phyloP scores from a whole-genome alignment of 1,140 invertebrate genomes.

The Drosophila funebris region DNA sequence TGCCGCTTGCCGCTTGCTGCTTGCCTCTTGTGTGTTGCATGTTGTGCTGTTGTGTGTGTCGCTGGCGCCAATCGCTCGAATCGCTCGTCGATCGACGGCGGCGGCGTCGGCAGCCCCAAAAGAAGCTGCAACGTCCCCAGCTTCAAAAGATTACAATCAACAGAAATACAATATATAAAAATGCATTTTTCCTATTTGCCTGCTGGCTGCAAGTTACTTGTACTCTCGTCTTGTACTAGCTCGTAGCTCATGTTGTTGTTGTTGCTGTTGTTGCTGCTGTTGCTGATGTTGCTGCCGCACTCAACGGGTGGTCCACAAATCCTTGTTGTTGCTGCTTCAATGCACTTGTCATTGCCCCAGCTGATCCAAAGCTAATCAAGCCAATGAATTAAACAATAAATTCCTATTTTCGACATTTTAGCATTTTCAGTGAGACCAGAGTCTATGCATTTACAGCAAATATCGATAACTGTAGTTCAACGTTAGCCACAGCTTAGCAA shows the following conservation, averaged over 20 bases:
- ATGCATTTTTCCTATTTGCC: slow-evolving; percentile 69
- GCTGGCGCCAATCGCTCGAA: slow-evolving; percentile 59
- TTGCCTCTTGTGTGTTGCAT: slow-evolving; percentile 5
- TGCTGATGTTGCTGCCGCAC: slow-evolving; percentile 6
- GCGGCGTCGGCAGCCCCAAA: slow-evolving; percentile 47
- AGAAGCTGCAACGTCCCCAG: slow-evolving; percentile 12
- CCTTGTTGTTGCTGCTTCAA: slow-evolving; percentile 12
- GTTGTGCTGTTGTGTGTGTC: slow-evolving; percentile 1
- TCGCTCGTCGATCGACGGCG: slow-evolving; percentile 34
- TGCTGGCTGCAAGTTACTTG: slow-evolving; percentile 19
- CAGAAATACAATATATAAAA: slow-evolving; percentile 69
- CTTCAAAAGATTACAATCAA: slow-evolving; percentile 63
- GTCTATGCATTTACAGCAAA: not conserved
- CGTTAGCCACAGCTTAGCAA: too few relatives aligned
- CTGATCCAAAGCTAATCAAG: slow-evolving; percentile 33
- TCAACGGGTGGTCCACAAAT: slow-evolving; percentile 61
- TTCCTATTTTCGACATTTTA: not conserved
- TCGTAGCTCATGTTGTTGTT: slow-evolving; percentile 9
- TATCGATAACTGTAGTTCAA: not conserved
- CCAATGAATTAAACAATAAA: slow-evolving; percentile 20
- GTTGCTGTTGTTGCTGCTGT: slow-evolving; percentile 6
- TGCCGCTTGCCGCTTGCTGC: not conserved
- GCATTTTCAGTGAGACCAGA: not conserved
- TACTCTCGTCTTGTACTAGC: not conserved
- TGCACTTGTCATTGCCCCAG: slow-evolving; percentile 33